A percentile compares a stretch with the other conserved stretches of the same genome.
Evolutionary conservation across 2,797 vertebrate genomes (phyloP).

Genomic region (Cheirogaleus major): DNA sequence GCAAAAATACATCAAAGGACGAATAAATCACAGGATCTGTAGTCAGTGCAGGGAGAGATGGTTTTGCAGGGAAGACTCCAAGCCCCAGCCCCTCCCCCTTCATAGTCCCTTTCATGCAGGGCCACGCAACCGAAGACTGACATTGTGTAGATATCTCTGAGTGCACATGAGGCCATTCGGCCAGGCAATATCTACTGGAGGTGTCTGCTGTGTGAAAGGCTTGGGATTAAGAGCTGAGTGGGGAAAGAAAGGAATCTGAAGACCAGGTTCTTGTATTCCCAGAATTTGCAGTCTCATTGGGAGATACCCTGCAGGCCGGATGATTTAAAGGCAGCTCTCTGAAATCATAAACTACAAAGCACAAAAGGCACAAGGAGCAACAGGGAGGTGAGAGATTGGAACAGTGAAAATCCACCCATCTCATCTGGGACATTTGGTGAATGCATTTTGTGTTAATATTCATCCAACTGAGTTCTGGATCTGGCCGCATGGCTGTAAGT

Average conservation of each 20-base stretch:
- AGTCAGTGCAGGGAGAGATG: background rate
- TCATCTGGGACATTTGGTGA: background rate
- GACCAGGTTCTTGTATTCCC: background rate
- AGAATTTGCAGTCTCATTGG: background rate
- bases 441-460: background rate
- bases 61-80: background rate
- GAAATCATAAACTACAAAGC: background rate
- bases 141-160: background rate
- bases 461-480: background rate
- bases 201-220: slow-evolving; percentile 42
- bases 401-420: background rate
- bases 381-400: background rate
- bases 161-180: background rate
- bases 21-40: background rate
- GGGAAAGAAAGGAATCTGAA: slow-evolving; percentile 3
- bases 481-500: background rate
- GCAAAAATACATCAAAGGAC: slow-evolving; percentile 29
- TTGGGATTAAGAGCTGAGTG: slow-evolving; percentile 6
- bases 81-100: background rate
- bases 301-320: background rate
- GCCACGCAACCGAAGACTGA: background rate
- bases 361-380: background rate
- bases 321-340: slow-evolving; percentile 5
- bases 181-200: background rate
- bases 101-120: background rate